Percentiles rank a stretch among this genome's conserved stretches.
Conservation (phyloP, 92 coral and sea anemone genomes). For the Hydrozoanthus gracilis region DNA sequence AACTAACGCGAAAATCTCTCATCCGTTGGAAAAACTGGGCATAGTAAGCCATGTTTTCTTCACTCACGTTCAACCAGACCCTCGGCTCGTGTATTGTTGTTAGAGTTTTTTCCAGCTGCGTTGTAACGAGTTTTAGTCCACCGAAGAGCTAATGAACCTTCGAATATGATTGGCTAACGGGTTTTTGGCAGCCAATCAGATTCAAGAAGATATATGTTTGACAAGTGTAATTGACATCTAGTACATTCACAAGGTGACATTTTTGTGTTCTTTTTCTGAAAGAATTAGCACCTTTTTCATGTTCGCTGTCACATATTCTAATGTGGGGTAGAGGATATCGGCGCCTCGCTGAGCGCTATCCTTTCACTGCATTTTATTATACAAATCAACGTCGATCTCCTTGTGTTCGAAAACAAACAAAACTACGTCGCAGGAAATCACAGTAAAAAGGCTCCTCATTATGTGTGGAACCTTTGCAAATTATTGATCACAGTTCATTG, state of each 20-base stretch:
- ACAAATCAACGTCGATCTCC: conserved; percentile 59
- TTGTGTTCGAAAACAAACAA: conserved; percentile 34
- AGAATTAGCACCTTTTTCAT: conserved; percentile 97
- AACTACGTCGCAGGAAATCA: conserved; percentile 24
- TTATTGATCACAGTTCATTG: conserved; percentile 5
- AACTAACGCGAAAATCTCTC: conserved; percentile 94
- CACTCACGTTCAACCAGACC: conserved; percentile 6
- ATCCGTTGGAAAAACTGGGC: conserved; percentile 83
- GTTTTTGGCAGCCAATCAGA: conserved; percentile 78
- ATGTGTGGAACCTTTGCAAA: conserved; percentile 24
- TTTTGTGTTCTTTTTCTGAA: conserved; percentile 96
- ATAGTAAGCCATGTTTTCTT: conserved; percentile 82
- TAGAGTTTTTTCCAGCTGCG: conserved; percentile 89
- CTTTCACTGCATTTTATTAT: conserved; percentile 66
- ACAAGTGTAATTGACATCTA: conserved; percentile 94
- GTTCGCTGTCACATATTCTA: conserved; percentile 92
- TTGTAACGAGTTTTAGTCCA: conserved; percentile 90
- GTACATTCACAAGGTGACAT: conserved; percentile 96
- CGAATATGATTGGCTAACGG: conserved; percentile 78
- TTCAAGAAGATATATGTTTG: conserved; percentile 68
- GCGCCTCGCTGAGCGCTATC: conserved; percentile 77
- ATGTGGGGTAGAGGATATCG: conserved; percentile 79
- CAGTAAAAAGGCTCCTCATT: conserved; percentile 16
- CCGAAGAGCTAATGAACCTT: conserved; percentile 87
- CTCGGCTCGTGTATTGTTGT: conserved; percentile 82